Evolutionary conservation across 2,888 invertebrate genomes (phyloP), one percentile per base, ranked within the genome.

Genomic region (Drosophila melanosoma): DNA sequence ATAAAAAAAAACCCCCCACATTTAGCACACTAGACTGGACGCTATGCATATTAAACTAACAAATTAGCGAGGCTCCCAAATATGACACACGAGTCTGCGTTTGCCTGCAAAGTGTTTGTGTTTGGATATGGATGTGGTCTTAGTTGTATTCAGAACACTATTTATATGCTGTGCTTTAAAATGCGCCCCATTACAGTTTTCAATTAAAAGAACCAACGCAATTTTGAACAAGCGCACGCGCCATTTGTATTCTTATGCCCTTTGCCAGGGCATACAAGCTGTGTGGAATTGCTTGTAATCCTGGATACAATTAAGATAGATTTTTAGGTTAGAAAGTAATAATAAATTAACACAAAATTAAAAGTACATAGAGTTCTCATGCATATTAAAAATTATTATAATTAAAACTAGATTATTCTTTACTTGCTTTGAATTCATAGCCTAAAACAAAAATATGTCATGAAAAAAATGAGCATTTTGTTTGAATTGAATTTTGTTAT

Each of bases 11-110:
- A n/a, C 1, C 26, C 10, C 1, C 26, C 10, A 52, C 49, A 36
- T 48, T 68, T 35, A n/a, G 38, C 69, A 70, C 63, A 81, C 69
- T 60, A 56, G 81, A 67, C 53, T 70, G 67, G 65, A 59, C 56
- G 51, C 69, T 52, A 79, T 81, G 77, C 73, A 83, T 83, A 80
- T 76, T 64, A 76, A 80, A 77, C 64, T 74, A 81, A 53, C 74
- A 81, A 81, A 81, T 83, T 81, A 81, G 70, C 69, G 64, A 68
- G 62, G 32, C 63, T 40, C 26, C 53, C 60, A 78, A 76, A 63
- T 54, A 57, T 52, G 36, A 29, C 26, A 23, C 67, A 54, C 23
- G 29, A 32, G 52, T 11, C 5, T 15, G 36, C 33, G 10, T 38
- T 8, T 35, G 11, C 33, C 12, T 49, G n/a, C 3, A n/a, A 12